These are phyloP conservation scores for Antigone vipio DNA, from an alignment of 2,113 vertebrate genomes.

Conservation along the genomic window DNA sequence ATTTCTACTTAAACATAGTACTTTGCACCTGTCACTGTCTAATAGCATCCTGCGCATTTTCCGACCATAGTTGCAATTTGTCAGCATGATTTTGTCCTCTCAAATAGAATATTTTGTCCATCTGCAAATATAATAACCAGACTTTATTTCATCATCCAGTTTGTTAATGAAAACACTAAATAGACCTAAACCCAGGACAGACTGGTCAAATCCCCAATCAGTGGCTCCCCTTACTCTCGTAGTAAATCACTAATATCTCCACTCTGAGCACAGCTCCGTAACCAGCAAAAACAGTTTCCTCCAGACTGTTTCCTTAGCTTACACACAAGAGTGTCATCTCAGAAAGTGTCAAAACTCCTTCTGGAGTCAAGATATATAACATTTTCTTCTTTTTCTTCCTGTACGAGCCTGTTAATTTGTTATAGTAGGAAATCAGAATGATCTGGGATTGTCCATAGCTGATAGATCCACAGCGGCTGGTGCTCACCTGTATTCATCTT, in stretches of 20 bases:
- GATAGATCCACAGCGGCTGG: background rate
- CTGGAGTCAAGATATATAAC: background rate
- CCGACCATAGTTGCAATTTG: background rate
- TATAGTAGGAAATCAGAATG: background rate
- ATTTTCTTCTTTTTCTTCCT: background rate
- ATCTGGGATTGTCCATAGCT: background rate
- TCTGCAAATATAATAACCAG: background rate
- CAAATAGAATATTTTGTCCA: background rate
- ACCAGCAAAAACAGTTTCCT: background rate
- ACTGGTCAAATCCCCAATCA: background rate
- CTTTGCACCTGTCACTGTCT: background rate
- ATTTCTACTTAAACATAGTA: background rate
- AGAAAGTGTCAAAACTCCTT: background rate
- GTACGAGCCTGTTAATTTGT: background rate
- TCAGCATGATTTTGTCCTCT: background rate
- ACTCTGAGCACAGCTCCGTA: background rate
- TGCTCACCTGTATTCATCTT: background rate
- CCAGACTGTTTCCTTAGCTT: background rate
- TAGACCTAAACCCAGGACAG: background rate
- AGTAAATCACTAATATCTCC: background rate
- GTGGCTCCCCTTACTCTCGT: background rate
- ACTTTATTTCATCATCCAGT: background rate
- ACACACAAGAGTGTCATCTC: background rate
- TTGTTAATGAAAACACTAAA: background rate
- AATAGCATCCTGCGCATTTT: background rate